These are phyloP conservation scores for Betta splendens DNA, from an alignment of 2,797 vertebrate genomes.

Conservation along the genomic window DNA sequence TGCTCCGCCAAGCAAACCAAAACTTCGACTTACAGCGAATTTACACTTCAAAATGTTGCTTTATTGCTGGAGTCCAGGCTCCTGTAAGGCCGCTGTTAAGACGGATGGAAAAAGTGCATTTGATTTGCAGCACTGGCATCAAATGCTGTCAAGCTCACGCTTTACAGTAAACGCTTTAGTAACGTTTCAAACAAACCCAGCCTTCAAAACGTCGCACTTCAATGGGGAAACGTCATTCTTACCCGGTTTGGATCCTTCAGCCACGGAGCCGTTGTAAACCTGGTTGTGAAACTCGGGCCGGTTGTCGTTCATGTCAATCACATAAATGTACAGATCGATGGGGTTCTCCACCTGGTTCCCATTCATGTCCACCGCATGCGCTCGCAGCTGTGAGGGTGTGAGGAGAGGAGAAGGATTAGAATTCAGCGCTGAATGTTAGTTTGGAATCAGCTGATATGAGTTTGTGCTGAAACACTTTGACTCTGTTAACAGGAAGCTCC, in stretches of 20 bases:
- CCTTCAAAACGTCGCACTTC: neutral
- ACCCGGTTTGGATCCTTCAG: conserved; percentile 98
- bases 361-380: conserved; percentile 97
- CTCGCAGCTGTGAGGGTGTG: conserved; percentile 85
- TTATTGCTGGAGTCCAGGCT: neutral
- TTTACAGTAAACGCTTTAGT: too few relatives aligned
- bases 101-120: conserved; percentile 5
- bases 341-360: conserved; percentile 99
- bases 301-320: conserved; percentile 99
- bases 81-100: neutral
- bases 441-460: conserved; percentile 38
- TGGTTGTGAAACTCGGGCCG: conserved; percentile 95
- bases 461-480: conserved; percentile 31
- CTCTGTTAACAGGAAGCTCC: conserved; percentile 63
- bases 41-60: neutral
- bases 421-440: neutral
- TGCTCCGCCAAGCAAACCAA: conserved; percentile 7
- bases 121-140: conserved; percentile 6
- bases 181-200: too few relatives aligned
- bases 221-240: conserved; percentile 8
- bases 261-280: conserved; percentile 96
- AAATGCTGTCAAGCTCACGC: conserved; percentile 1
- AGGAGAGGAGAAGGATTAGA: conserved; percentile 10
- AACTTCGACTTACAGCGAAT: conserved; percentile 19
- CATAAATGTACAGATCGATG: conserved; percentile 97